These are phyloP conservation scores for Caenorhabditis brenneri DNA, from an alignment of 1,140 invertebrate genomes.

Conservation along the genomic window DNA sequence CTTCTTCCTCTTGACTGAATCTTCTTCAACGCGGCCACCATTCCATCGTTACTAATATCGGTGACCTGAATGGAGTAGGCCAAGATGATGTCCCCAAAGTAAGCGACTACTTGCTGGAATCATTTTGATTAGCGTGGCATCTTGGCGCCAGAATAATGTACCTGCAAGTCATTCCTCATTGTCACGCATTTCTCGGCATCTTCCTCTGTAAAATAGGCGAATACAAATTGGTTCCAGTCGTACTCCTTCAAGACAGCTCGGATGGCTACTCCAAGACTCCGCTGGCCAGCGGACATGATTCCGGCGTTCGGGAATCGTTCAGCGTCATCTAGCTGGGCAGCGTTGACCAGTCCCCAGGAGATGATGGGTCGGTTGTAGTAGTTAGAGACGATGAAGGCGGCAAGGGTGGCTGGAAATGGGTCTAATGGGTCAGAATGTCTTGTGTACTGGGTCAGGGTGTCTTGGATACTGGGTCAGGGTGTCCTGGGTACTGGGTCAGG, in stretches of 20 bases:
- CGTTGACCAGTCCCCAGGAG: slow-evolving; percentile 38
- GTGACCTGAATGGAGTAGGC: not conserved
- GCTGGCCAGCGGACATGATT: slow-evolving; percentile 12
- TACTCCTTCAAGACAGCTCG: not conserved
- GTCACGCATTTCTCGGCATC: slow-evolving; percentile 27
- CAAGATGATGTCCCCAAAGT: slow-evolving; percentile 16
- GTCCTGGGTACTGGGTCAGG: no score
- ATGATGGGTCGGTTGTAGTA: slow-evolving; percentile 20
- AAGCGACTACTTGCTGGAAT: not conserved
- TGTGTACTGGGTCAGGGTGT: not conserved
- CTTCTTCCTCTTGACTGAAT: slow-evolving; percentile 39
- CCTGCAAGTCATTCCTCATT: slow-evolving; percentile 33
- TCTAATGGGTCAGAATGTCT: not conserved
- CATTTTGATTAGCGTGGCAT: no score
- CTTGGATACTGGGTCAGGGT: no score
- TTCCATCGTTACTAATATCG: not conserved
- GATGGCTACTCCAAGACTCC: slow-evolving; percentile 36
- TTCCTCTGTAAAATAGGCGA: slow-evolving; percentile 3
- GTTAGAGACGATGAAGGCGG: not conserved
- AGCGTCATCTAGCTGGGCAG: slow-evolving; percentile 7
- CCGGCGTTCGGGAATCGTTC: slow-evolving; percentile 20
- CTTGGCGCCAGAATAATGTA: not conserved
- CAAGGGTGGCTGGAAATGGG: not conserved
- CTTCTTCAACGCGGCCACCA: not conserved
- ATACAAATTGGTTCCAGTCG: slow-evolving; percentile 14